Percentiles rank a stretch among this genome's conserved stretches.
Evolutionary conservation across 2,888 invertebrate species (phyloP).

Genomic region (Trichacis sp.): DNA sequence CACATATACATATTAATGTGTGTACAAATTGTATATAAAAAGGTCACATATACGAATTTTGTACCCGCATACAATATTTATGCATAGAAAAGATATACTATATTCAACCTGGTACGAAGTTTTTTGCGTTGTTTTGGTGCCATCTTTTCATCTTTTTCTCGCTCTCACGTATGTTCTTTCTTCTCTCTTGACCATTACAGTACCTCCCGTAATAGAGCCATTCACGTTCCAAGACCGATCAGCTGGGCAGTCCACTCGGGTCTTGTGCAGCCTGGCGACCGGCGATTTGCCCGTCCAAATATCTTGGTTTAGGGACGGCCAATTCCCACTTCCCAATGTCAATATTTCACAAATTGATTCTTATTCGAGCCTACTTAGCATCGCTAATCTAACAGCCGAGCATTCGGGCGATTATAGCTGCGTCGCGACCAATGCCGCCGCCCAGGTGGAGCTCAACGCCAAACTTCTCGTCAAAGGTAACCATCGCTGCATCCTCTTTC

Average conservation of each 20-base stretch:
- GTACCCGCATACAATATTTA: too few relatives aligned
- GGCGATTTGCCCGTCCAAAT: conserved; percentile 85
- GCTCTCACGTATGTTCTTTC: conserved; percentile 74
- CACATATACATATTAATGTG: conserved; percentile 40
- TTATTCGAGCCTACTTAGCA: conserved; percentile 83
- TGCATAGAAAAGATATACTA: conserved; percentile 40
- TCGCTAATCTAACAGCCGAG: conserved; percentile 80
- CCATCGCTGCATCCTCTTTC: conserved; percentile 63
- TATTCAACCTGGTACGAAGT: conserved; percentile 57
- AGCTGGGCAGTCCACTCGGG: conserved; percentile 70
- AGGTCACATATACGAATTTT: conserved; percentile 13
- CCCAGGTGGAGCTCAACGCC: conserved; percentile 84
- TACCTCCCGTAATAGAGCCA: conserved; percentile 88
- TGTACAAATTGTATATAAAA: too few relatives aligned
- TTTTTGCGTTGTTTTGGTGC: conserved; percentile 66
- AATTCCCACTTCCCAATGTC: conserved; percentile 73
- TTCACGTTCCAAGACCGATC: conserved; percentile 80
- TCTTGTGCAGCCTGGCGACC: conserved; percentile 83
- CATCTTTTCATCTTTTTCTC: conserved; percentile 71
- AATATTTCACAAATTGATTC: conserved; percentile 81
- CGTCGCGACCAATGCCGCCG: conserved; percentile 83
- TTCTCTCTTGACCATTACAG: conserved; percentile 74
- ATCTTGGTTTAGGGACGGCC: conserved; percentile 86
- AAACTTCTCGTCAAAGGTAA: conserved; percentile 87
- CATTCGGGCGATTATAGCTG: conserved; percentile 84